These are phyloP conservation scores for Gnatocerus cornutus DNA, from an alignment of 2,888 invertebrate genomes.

Conservation along the genomic window DNA sequence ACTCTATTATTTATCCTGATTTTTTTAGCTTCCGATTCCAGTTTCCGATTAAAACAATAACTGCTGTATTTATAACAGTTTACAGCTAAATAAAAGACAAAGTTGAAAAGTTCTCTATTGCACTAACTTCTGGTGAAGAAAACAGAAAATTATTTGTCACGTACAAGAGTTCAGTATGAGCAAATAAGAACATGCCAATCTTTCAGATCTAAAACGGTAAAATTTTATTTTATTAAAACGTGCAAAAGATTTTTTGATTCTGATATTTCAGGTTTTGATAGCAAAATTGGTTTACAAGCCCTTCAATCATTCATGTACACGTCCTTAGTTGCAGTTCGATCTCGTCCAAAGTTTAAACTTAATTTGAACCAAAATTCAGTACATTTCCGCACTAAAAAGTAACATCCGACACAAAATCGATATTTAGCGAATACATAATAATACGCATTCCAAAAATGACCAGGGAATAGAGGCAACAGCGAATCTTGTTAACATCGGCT, in stretches of 20 bases:
- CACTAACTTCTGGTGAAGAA: too few species aligned
- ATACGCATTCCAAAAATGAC: constrained; percentile 17
- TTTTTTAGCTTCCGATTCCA: constrained; percentile 5
- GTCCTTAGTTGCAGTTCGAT: not conserved
- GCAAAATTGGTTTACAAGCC: not conserved
- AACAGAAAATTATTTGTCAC: too few species aligned
- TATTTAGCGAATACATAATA: constrained; percentile 17
- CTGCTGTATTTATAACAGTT: not conserved
- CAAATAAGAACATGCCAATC: too few species aligned
- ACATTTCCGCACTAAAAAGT: constrained; percentile 1
- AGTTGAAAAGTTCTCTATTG: too few species aligned
- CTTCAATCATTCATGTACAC: constrained; percentile 5
- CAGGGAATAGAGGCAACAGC: constrained; percentile 29
- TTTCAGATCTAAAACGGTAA: too few species aligned
- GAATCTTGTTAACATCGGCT: constrained; percentile 41
- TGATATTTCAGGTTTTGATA: too few species aligned
- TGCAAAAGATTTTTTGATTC: too few species aligned
- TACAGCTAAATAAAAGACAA: too few species aligned
- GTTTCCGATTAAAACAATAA: constrained; percentile 2
- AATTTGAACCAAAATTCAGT: constrained; percentile 20
- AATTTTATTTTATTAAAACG: too few species aligned
- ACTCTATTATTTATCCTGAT: constrained; percentile 21
- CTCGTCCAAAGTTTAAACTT: constrained; percentile 8
- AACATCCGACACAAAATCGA: constrained; percentile 29
- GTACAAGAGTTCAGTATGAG: too few species aligned